Base-by-base conservation (phyloP, 2,113 vertebrate species). In the Muscicapa adusta region DNA sequence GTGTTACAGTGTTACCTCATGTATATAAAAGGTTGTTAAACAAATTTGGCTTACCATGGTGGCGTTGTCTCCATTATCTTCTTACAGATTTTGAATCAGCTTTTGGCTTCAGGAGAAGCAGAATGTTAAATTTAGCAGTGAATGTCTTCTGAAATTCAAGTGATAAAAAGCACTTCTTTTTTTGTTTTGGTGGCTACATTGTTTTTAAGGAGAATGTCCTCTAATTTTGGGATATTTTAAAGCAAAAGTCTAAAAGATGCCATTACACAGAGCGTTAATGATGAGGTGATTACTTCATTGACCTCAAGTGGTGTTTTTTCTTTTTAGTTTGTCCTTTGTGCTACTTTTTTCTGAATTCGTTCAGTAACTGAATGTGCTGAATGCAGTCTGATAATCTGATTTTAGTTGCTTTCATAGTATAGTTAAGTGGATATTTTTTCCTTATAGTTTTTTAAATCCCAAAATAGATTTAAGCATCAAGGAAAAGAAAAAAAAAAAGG, bases 221-320 rank as follows among this genome's bases (percentile, higher is more conserved):
- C 6, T 74, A n/a, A 8, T 42, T 89, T 73, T 4, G 20, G 11
- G 3, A 0, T 62, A 6, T 65, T 86, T 50, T 40, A 9, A 7
- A n/a, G 14, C 28, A 45, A 38, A 78, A 7, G 10, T 71, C 15
- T 75, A 18, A 70, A 75, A 33, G 8, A 9, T 7, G 31, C 2
- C 1, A 8, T 72, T 51, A 24, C 2, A 34, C 14, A 17, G 9
- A 38, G 5, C 18, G 48, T 2, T 5, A 66, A 54, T 0, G 1
- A 82, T 31, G 20, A 71, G 12, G 29, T 74, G 5, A 26, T 22
- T 65, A 5, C 22, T 42, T 85, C 2, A 8, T 25, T 74, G 53
- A 33, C 42, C 6, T 20, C 8, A 34, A 26, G 8, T 48, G 42
- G 1, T 47, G 5, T 0, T 4, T 40, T 58, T 40, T 24, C 0